Percentiles rank a stretch among this genome's conserved stretches.
These are phyloP conservation scores for Diglossa cyanea DNA, from an alignment of 2,797 vertebrate species.

Conservation along the genomic window DNA sequence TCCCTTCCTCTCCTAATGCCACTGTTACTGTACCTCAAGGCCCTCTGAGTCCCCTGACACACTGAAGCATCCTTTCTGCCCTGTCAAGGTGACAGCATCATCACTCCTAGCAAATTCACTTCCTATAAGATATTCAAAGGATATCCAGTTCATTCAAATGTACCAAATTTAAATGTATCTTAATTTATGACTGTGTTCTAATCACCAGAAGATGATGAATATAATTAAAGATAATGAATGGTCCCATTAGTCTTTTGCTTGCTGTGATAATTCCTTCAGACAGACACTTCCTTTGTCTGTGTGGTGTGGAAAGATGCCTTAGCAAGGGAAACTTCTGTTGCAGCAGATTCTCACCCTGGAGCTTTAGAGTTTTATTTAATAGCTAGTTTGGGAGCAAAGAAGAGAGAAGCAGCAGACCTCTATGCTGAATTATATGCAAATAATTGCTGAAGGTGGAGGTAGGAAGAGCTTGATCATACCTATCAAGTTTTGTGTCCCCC, in stretches of 20 bases:
- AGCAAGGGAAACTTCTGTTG: neutral
- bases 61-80: neutral
- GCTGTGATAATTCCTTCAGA: constrained; percentile 61
- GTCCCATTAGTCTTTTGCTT: constrained; percentile 65
- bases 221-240: constrained; percentile 74
- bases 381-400: neutral
- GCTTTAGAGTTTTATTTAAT: neutral
- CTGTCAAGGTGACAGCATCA: constrained; percentile 23
- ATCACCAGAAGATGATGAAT: constrained; percentile 75
- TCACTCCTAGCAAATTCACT: neutral
- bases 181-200: constrained; percentile 73
- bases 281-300: constrained; percentile 36
- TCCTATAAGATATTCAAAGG: constrained; percentile 51
- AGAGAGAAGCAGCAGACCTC: neutral
- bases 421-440: neutral
- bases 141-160: constrained; percentile 52
- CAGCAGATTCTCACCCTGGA: neutral
- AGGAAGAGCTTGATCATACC: neutral
- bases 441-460: neutral
- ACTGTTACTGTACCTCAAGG: neutral
- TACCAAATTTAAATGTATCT: constrained; percentile 63
- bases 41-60: neutral
- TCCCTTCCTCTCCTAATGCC: neutral
- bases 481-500: neutral
- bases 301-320: neutral